Conservation (phyloP, 2,888 invertebrate species). For the Drosophila pseudotakahashii region DNA sequence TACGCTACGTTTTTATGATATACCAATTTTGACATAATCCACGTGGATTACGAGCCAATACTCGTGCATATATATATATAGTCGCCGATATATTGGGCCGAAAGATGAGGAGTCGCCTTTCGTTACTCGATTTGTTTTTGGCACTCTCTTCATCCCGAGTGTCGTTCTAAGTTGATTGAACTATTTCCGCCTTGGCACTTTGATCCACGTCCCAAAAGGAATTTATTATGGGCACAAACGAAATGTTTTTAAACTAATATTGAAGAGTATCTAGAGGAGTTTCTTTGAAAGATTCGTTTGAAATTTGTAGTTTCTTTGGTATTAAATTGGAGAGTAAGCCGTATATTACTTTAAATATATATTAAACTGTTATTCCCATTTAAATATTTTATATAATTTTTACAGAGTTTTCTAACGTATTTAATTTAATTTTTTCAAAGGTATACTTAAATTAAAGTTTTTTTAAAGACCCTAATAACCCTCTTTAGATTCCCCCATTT, state of each 20-base stretch:
- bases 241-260: neutral
- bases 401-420: no score
- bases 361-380: no score
- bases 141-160: conserved; percentile 31
- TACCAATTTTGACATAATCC: conserved; percentile 83
- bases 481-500: no score
- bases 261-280: neutral
- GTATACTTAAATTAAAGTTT: no score
- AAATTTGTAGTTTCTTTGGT: neutral
- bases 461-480: no score
- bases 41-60: conserved; percentile 73
- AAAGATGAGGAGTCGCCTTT: conserved; percentile 1
- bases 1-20: conserved; percentile 82
- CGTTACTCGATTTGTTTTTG: conserved; percentile 30
- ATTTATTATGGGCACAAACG: neutral
- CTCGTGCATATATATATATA: conserved; percentile 21
- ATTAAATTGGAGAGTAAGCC: no score
- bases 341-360: no score
- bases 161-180: conserved; percentile 32
- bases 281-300: no score
- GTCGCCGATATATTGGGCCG: conserved; percentile 1
- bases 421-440: no score
- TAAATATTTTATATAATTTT: no score
- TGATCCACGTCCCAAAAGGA: conserved; percentile 10
- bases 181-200: conserved; percentile 34